Evolutionary conservation across 2,797 vertebrate genomes (phyloP).

Genomic region (Periparus ater): DNA sequence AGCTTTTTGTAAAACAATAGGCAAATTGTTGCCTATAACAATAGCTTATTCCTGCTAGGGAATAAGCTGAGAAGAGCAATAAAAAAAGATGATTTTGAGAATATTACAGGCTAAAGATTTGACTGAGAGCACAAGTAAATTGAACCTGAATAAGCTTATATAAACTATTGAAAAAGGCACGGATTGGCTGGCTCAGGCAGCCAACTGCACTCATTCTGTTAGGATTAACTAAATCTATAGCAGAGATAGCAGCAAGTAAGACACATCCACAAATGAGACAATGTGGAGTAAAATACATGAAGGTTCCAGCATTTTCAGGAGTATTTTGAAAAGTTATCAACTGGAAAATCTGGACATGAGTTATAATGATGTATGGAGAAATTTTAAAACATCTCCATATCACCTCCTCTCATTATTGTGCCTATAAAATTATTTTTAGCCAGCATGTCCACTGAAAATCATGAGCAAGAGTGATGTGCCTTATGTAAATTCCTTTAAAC

Average conservation of each 20-base stretch:
- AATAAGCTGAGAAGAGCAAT: not conserved
- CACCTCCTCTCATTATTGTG: not conserved
- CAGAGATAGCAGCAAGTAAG: not conserved
- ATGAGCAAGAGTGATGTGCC: not conserved
- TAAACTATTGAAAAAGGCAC: not conserved
- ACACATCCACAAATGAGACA: not conserved
- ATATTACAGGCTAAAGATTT: not conserved
- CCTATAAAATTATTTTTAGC: not conserved
- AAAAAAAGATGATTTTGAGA: not conserved
- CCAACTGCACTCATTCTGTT: not conserved
- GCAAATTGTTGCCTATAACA: not conserved
- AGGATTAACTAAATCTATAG: not conserved
- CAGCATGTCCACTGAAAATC: not conserved
- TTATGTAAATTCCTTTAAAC: not conserved
- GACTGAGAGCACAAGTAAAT: not conserved
- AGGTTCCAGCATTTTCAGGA: not conserved
- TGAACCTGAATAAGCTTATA: not conserved
- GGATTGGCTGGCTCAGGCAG: not conserved
- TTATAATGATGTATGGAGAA: not conserved
- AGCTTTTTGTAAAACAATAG: not conserved
- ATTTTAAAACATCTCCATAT: not conserved
- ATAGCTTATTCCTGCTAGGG: too few species aligned
- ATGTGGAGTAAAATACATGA: not conserved
- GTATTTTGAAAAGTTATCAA: not conserved
- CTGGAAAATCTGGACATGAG: not conserved